These are phyloP conservation scores for Xylocampa areola DNA, from an alignment of 2,888 invertebrate species.

Conservation along the genomic window DNA sequence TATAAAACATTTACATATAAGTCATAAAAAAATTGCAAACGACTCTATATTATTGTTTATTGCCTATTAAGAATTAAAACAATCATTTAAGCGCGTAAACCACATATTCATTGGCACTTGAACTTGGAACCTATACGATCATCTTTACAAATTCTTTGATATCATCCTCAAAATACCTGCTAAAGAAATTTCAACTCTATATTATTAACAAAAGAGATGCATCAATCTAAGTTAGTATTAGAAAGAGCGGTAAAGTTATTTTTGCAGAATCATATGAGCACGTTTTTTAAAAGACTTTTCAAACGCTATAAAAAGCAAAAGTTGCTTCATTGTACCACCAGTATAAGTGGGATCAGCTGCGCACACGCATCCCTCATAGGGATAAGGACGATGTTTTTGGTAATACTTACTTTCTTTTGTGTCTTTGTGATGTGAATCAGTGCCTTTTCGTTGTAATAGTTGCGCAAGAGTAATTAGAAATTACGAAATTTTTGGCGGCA, in stretches of 20 bases:
- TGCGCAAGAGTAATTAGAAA: conserved; percentile 18
- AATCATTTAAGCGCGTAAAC: conserved; percentile 66
- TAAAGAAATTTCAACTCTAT: conserved; percentile 50
- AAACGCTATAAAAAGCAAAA: conserved; percentile 83
- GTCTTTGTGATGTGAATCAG: conserved; percentile 61
- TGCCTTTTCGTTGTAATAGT: conserved; percentile 43
- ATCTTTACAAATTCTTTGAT: conserved; percentile 64
- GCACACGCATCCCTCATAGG: conserved; percentile 67
- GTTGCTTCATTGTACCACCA: conserved; percentile 70
- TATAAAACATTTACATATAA: conserved; percentile 1
- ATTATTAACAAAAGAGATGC: conserved; percentile 11
- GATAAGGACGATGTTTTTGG: conserved; percentile 75
- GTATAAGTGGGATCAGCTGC: conserved; percentile 75
- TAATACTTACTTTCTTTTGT: conserved; percentile 69
- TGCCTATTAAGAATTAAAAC: conserved; percentile 61
- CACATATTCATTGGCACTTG: conserved; percentile 61
- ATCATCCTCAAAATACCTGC: not conserved
- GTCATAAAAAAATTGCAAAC: conserved; percentile 19
- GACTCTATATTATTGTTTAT: conserved; percentile 26
- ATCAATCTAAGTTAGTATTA: conserved; percentile 6
- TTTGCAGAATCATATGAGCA: conserved; percentile 70
- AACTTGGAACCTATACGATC: conserved; percentile 74
- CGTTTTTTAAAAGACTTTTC: conserved; percentile 83
- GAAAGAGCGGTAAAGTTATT: conserved; percentile 53
- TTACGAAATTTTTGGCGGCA: conserved; percentile 2